Percentiles rank a stretch among this genome's conserved stretches.
Conservation (phyloP, 2,797 vertebrate species). For the Bradypodion pumilum region DNA sequence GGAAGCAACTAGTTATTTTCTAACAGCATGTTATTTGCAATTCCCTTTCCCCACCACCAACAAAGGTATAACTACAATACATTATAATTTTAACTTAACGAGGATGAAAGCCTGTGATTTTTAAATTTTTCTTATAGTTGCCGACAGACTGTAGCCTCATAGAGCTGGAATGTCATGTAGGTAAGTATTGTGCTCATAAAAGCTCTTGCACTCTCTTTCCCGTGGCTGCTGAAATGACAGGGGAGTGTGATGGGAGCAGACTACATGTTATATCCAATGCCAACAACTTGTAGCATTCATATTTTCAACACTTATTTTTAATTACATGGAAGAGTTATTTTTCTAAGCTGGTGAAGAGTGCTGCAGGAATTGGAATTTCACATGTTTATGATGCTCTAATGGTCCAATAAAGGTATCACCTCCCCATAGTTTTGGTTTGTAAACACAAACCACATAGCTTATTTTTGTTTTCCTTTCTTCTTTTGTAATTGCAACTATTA, state of each 20-base stretch:
- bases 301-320: too few species aligned
- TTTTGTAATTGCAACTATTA: too few species aligned
- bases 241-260: not conserved
- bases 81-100: not conserved
- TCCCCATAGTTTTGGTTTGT: too few species aligned
- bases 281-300: too few species aligned
- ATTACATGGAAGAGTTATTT: too few species aligned
- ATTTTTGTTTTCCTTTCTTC: too few species aligned
- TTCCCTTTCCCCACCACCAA: not conserved
- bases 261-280: too few species aligned
- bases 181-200: not conserved
- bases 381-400: too few species aligned
- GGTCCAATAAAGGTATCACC: too few species aligned
- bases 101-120: not conserved
- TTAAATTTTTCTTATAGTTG: not conserved
- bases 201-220: not conserved
- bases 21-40: not conserved
- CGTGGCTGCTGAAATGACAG: not conserved
- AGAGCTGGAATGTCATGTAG: not conserved
- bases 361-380: too few species aligned
- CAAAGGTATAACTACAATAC: not conserved
- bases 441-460: too few species aligned
- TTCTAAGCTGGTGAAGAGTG: too few species aligned
- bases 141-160: not conserved
- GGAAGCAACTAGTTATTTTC: not conserved